Evolutionary conservation across 1,140 invertebrate genomes (phyloP).

Genomic region (Druon quercuslanigerum): DNA sequence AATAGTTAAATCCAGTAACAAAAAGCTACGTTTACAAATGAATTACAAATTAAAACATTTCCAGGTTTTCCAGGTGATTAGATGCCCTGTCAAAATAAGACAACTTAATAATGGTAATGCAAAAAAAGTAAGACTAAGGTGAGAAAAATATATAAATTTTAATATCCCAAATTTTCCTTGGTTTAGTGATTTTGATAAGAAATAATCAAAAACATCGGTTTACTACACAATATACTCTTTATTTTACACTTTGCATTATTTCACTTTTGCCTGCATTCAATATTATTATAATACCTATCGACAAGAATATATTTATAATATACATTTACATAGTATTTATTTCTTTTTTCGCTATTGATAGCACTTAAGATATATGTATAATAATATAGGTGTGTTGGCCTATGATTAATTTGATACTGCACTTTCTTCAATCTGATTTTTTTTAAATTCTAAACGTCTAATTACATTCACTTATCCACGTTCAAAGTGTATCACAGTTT

Average conservation of each 20-base stretch:
- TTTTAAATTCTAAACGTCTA: constrained; percentile 66
- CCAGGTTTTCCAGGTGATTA: too few relatives aligned
- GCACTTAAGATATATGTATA: constrained; percentile 57
- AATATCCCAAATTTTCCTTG: too few relatives aligned
- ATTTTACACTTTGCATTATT: constrained; percentile 68
- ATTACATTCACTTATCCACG: constrained; percentile 68
- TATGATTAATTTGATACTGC: constrained; percentile 59
- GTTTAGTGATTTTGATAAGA: neutral
- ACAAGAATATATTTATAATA: constrained; percentile 65
- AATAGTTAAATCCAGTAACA: too few relatives aligned
- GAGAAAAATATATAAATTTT: too few relatives aligned
- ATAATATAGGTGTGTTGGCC: constrained; percentile 57
- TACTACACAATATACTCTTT: constrained; percentile 70
- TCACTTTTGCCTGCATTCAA: constrained; percentile 56
- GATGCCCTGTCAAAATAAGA: too few relatives aligned
- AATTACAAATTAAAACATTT: too few relatives aligned
- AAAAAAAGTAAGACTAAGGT: too few relatives aligned
- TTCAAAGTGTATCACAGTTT: constrained; percentile 74
- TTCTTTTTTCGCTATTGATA: constrained; percentile 61
- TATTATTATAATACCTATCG: constrained; percentile 64
- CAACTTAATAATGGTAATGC: too few relatives aligned
- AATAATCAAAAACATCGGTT: neutral
- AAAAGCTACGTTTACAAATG: too few relatives aligned
- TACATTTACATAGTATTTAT: constrained; percentile 68
- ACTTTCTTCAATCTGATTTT: constrained; percentile 50